Conservation (phyloP, 2,797 vertebrate species). For the Anisognathus igniventris region DNA sequence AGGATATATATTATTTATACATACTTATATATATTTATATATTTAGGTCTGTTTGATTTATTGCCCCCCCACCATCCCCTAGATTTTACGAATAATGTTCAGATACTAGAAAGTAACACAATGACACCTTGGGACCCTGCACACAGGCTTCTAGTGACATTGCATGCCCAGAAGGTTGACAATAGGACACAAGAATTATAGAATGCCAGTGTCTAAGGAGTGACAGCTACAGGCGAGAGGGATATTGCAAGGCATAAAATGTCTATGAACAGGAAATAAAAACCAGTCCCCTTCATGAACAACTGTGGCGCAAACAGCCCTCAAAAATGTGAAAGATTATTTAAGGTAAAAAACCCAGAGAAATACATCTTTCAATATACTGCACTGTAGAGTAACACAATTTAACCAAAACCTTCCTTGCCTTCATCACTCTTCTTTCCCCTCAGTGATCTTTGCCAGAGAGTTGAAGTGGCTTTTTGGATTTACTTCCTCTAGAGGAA, state of each 20-base stretch:
- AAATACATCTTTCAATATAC: neutral
- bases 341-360: neutral
- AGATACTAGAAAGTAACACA: neutral
- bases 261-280: neutral
- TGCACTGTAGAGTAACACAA: neutral
- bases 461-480: neutral
- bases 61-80: fast-evolving
- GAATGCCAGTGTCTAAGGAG: neutral
- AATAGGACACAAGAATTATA: neutral
- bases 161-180: neutral
- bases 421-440: neutral
- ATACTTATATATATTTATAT: neutral
- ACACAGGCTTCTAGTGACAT: neutral
- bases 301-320: neutral
- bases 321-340: neutral
- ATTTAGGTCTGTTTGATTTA: neutral
- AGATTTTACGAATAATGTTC: neutral
- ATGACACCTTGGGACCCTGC: neutral
- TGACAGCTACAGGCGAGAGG: neutral
- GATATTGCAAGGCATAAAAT: neutral
- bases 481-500: neutral
- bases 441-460: neutral
- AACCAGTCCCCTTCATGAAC: neutral
- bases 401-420: neutral
- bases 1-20: neutral